A percentile compares a stretch with the other conserved stretches of the same genome.
These are phyloP conservation scores for Drosophila flavopinicola DNA, from an alignment of 2,888 invertebrate species.

Conservation along the genomic window DNA sequence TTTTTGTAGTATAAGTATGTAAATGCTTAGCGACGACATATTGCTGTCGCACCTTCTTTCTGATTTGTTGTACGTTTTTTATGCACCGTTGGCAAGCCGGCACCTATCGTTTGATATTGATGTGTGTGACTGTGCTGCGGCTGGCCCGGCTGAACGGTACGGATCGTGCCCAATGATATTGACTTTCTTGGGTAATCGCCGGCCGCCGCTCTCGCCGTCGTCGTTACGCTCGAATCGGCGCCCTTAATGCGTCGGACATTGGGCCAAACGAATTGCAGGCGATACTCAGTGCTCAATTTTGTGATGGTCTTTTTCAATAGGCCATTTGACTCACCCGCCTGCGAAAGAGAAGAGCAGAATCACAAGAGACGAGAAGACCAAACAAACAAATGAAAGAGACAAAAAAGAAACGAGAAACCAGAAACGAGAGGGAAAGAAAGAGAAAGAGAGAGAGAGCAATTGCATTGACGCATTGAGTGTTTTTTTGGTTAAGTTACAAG, in stretches of 20 bases:
- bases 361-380: constrained; percentile 66
- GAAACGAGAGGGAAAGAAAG: constrained; percentile 38
- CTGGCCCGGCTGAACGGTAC: constrained; percentile 85
- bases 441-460: constrained; percentile 40
- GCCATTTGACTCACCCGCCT: constrained; percentile 88
- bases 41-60: constrained; percentile 85
- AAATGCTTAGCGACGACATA: constrained; percentile 84
- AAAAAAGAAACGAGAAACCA: constrained; percentile 31
- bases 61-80: constrained; percentile 87
- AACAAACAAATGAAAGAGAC: constrained; percentile 31
- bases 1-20: constrained; percentile 39
- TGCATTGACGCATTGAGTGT: constrained; percentile 62
- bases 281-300: constrained; percentile 93
- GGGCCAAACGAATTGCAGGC: constrained; percentile 96
- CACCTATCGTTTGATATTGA: constrained; percentile 76
- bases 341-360: constrained; percentile 83
- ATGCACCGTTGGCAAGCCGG: constrained; percentile 86
- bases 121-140: constrained; percentile 72
- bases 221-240: constrained; percentile 85
- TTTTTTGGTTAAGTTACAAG: constrained; percentile 33
- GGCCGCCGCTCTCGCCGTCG: constrained; percentile 73
- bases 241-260: constrained; percentile 85
- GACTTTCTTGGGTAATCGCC: constrained; percentile 90
- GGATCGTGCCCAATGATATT: constrained; percentile 94
- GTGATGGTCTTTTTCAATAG: constrained; percentile 90